Percentiles rank a stretch among this genome's conserved stretches.
phyloP scores from a whole-genome alignment of 2,797 vertebrate genomes.

The Falco columbarius region DNA sequence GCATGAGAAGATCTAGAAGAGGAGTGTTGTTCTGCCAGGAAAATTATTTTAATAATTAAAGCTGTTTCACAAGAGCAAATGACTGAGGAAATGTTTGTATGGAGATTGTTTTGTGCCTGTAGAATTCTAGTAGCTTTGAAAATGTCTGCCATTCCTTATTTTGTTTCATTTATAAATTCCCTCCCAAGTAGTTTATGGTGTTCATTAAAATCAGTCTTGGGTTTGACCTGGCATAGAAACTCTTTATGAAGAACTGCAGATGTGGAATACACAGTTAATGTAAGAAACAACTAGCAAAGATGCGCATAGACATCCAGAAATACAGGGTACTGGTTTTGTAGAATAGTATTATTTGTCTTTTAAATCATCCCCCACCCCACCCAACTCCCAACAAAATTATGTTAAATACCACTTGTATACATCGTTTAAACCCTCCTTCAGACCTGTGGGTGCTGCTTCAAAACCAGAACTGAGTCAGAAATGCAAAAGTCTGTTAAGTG shows the following conservation, averaged over 20 bases:
- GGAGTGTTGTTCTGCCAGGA: slow-evolving; percentile 13
- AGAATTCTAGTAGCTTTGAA: slow-evolving; percentile 23
- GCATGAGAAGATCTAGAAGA: background rate
- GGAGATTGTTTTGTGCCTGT: background rate
- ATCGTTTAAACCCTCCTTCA: background rate
- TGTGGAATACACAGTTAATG: background rate
- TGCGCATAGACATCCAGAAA: background rate
- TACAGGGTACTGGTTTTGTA: background rate
- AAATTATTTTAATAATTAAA: slow-evolving; percentile 9
- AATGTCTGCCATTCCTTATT: background rate
- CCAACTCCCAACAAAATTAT: too few relatives aligned
- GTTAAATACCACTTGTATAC: background rate
- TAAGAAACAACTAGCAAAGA: background rate
- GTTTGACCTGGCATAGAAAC: background rate
- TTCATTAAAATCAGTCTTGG: background rate
- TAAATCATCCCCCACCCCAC: background rate
- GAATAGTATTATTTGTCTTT: background rate
- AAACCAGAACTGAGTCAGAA: background rate
- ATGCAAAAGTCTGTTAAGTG: background rate
- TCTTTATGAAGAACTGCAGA: background rate
- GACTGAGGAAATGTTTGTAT: background rate
- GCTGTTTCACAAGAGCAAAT: slow-evolving; percentile 26
- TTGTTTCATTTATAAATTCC: slow-evolving; percentile 20
- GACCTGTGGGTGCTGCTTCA: background rate
- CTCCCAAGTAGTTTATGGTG: slow-evolving; percentile 15